Evolutionary conservation across 2,113 vertebrate genomes (phyloP).

Genomic region (Mormoops blainvillei): DNA sequence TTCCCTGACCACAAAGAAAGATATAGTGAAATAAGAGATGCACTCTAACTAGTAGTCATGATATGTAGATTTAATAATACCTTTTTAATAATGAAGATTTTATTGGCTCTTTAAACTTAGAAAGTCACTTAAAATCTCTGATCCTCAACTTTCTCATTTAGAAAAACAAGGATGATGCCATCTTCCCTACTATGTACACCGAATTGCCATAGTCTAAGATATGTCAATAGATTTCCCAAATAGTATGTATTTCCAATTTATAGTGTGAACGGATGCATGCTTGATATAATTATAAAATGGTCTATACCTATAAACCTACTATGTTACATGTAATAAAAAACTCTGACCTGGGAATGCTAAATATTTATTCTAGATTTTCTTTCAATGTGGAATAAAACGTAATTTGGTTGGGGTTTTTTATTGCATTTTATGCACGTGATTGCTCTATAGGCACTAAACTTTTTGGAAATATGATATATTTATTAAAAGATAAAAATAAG

Average conservation of each 20-base stretch:
- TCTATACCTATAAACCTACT: not conserved
- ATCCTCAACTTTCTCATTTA: not conserved
- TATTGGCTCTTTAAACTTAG: not conserved
- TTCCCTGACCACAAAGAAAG: not conserved
- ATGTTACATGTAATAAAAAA: not conserved
- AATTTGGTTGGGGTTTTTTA: not conserved
- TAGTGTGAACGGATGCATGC: not conserved
- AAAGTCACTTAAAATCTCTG: not conserved
- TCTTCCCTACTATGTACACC: not conserved
- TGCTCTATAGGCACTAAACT: not conserved
- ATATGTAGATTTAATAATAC: not conserved
- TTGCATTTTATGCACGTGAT: not conserved
- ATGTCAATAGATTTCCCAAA: not conserved
- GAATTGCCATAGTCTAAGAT: not conserved
- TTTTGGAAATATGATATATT: not conserved
- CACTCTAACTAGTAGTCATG: not conserved
- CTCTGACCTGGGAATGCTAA: not conserved
- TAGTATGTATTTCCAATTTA: not conserved
- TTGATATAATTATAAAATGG: not conserved
- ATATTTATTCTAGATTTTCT: not conserved
- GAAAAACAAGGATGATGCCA: not conserved
- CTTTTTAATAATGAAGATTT: not conserved
- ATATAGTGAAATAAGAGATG: not conserved
- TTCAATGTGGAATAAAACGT: not conserved
- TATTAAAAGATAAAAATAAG: not conserved